Evolutionary conservation across 2,888 invertebrate genomes (phyloP).

Genomic region (Serrognathus titanus): DNA sequence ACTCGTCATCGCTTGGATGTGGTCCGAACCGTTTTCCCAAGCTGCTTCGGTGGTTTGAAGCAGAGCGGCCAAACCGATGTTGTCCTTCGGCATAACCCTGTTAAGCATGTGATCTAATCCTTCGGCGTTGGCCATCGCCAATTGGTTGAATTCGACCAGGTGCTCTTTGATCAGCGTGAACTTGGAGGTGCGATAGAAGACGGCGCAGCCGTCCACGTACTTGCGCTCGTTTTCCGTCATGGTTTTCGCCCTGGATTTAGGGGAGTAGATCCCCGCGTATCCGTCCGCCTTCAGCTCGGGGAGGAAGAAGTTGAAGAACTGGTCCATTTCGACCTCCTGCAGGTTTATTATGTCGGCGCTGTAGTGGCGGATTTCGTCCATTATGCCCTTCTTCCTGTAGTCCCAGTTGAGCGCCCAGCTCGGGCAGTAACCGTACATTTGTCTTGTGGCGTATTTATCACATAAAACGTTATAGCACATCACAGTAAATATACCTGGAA

Average conservation of each 20-base stretch:
- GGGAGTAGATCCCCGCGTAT: slow-evolving; percentile 94
- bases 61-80: slow-evolving; percentile 94
- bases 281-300: slow-evolving; percentile 91
- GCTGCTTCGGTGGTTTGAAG: slow-evolving; percentile 92
- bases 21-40: slow-evolving; percentile 76
- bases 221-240: slow-evolving; percentile 96
- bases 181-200: slow-evolving; percentile 92
- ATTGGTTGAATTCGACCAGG: slow-evolving; percentile 95
- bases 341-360: slow-evolving; percentile 94
- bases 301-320: slow-evolving; percentile 94
- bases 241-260: slow-evolving; percentile 96
- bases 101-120: slow-evolving; percentile 98
- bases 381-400: slow-evolving; percentile 94
- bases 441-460: slow-evolving; percentile 97
- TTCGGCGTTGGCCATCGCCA: slow-evolving; percentile 98
- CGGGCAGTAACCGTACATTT: slow-evolving; percentile 99
- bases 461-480: slow-evolving; percentile 99
- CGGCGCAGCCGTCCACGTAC: slow-evolving; percentile 98
- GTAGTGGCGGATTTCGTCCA: slow-evolving; percentile 95
- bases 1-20: neutral
- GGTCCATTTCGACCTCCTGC: slow-evolving; percentile 98
- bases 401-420: slow-evolving; percentile 99
- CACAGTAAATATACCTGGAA: slow-evolving; percentile 90
- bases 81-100: slow-evolving; percentile 98
- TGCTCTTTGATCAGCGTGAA: slow-evolving; percentile 94